Base-by-base conservation (phyloP, 2,797 vertebrate species). In the Mastacembelus armatus region DNA sequence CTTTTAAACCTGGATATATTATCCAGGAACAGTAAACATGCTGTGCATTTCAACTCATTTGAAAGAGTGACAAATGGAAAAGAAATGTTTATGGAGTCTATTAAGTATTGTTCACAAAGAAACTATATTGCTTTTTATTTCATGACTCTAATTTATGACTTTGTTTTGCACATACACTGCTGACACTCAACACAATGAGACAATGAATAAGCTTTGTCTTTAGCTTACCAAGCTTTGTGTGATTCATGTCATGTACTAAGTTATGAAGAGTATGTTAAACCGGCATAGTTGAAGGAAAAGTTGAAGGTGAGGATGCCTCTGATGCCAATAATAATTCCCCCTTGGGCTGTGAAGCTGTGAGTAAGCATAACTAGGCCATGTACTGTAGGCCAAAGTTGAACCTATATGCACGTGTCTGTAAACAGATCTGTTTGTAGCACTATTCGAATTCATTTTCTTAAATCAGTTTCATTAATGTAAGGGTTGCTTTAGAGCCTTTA, bases 1-100 rank as follows among this genome's bases (percentile, higher is more conserved):
- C 88, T 88, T 85, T 91, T 68, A 90, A 77, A 67, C 21, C 55
- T 70, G 57, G 32, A 77, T 77, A 38, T 74, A 70, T 69, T 75
- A 80, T 85, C 55, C 69, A 68, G 56, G 48, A 24, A 59, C 45
- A 32, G 26, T 60, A 39, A 29, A 66, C 48, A 18, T 63, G 57
- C 50, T 65, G 71, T 70, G 62, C 32, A 62, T 64, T 57, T 39
- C 38, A 40, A 71, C 58, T 65, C 11, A n/a, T 58, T 66, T 71
- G 33, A 54, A 43, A 66, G 42, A 15, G 24, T n/a, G 15, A 27
- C 33, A 14, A 33, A 26, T 58, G 48, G 48, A 29, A 59, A 62
- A 61, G 59, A 54, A 26, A 19, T n/a, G 56, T 21, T 39, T 66
- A 74, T 78, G 62, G 64, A 70, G 27, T 18, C 52, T 54, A 61